These are phyloP conservation scores for Umimayanthus chanpuru DNA, from an alignment of 92 coral and sea anemone genomes.

Conservation along the genomic window DNA sequence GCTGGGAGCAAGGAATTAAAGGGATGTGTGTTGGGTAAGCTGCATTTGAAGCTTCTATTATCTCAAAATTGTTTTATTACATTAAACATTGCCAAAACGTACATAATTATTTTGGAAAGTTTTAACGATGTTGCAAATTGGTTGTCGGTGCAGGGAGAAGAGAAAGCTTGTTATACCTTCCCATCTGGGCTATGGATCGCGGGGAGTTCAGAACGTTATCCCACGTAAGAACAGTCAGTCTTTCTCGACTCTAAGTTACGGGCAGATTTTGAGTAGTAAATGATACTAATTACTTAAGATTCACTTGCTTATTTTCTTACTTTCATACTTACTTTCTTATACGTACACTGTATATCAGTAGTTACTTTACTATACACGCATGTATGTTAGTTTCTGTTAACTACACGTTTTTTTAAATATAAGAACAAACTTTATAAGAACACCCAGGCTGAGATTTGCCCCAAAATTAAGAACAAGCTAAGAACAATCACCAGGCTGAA, in stretches of 20 bases:
- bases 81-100: neutral
- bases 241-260: neutral
- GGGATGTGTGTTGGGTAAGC: conserved; percentile 98
- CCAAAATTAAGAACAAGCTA: no score
- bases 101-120: neutral
- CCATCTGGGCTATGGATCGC: conserved; percentile 89
- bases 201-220: conserved; percentile 82
- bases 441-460: no score
- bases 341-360: no score
- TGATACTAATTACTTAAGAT: neutral
- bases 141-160: conserved; percentile 67
- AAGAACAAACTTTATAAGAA: no score
- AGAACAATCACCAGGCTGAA: no score
- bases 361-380: no score
- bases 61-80: neutral
- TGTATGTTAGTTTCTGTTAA: no score
- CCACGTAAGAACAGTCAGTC: conserved; percentile 72
- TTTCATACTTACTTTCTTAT: no score
- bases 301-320: no score
- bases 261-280: neutral
- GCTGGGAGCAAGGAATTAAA: conserved; percentile 96
- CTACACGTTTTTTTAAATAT: no score
- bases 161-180: conserved; percentile 92
- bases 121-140: neutral
- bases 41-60: neutral